Conservation (phyloP, 2,113 vertebrate genomes). For the Salvelinus sp. region DNA sequence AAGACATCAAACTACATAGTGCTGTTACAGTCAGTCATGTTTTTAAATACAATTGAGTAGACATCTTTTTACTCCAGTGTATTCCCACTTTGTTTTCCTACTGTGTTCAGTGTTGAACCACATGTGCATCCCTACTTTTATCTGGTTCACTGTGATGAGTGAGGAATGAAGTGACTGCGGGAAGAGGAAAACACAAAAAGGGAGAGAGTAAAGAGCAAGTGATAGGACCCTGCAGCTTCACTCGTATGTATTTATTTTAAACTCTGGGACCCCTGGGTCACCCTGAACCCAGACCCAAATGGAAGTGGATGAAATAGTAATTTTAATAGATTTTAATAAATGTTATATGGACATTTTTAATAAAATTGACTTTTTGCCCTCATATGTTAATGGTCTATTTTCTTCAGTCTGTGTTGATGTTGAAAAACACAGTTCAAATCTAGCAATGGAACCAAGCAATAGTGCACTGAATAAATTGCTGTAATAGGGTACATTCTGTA, state of each 20-base stretch:
- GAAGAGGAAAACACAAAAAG: constrained; percentile 61
- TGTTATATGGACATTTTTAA: constrained; percentile 81
- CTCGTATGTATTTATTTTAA: constrained; percentile 76
- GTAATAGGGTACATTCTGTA: too few species aligned
- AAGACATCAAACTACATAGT: constrained; percentile 5
- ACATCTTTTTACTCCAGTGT: constrained; percentile 41
- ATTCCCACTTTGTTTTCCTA: constrained; percentile 32
- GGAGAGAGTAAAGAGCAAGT: constrained; percentile 31
- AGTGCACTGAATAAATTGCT: too few species aligned
- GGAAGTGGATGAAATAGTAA: constrained; percentile 70
- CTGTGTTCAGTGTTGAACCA: constrained; percentile 56
- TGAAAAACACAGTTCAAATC: too few species aligned
- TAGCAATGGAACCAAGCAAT: too few species aligned
- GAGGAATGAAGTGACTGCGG: constrained; percentile 21
- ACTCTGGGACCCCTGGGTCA: constrained; percentile 60
- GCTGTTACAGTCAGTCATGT: constrained; percentile 20
- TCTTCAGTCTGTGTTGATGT: background rate
- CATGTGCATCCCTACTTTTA: constrained; percentile 50
- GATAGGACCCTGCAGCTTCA: constrained; percentile 46
- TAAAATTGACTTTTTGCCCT: constrained; percentile 76
- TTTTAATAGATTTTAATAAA: constrained; percentile 84
- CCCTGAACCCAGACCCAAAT: constrained; percentile 28
- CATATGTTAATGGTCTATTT: background rate
- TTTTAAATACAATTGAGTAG: constrained; percentile 12
- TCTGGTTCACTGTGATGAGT: constrained; percentile 63